Base-by-base conservation (phyloP, 2,888 invertebrate genomes). In the Acleris sparsana region DNA sequence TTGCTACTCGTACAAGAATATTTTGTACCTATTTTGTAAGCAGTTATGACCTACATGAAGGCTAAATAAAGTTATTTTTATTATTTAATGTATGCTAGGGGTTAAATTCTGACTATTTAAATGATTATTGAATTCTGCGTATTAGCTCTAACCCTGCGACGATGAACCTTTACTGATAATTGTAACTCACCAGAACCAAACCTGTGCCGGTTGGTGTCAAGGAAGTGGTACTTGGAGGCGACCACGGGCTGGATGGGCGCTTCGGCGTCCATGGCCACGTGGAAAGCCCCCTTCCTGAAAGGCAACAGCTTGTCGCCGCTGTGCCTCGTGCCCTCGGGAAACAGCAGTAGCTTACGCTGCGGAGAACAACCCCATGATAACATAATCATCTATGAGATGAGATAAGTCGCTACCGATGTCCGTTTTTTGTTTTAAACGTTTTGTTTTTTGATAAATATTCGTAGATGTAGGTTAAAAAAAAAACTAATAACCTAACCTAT, bases 271-370 rank as follows among this genome's bases (percentile, higher is more conserved):
- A 98, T 92, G 0, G 99, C 99, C 71, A 99, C 95, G 87, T 98
- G 97, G 91, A 99, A 99, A 4, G 98, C 98, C 9, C 99, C 99
- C 84, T 99, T 99, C 83, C 99, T 98, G 87, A 99, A 98, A 1
- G 98, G 97, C 74, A 98, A 87, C 77, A 99, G 88, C 29, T 94
- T 94, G 39, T 95, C 96, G 4, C 94, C 94, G n/a, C 94, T 94
- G 80, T 96, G 95, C 69, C 99, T 93, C 7, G 98, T 98, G 17
- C 99, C 99, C 89, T 99, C 99, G 0, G 99, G 98, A 85, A 98
- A 99, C 69, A 99, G 94, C 81, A 97, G 94, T 59, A 99, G 90
- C 85, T 96, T 96, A 16, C 96, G 94, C 95, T 96, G 87, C 17
- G 87, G 89, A 64, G 64, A 29, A 20, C 17, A 48, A 49, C 16